Evolutionary conservation across 2,797 vertebrate genomes (phyloP), one percentile per base, ranked within the genome.

Genomic region (Tapirus indicus): DNA sequence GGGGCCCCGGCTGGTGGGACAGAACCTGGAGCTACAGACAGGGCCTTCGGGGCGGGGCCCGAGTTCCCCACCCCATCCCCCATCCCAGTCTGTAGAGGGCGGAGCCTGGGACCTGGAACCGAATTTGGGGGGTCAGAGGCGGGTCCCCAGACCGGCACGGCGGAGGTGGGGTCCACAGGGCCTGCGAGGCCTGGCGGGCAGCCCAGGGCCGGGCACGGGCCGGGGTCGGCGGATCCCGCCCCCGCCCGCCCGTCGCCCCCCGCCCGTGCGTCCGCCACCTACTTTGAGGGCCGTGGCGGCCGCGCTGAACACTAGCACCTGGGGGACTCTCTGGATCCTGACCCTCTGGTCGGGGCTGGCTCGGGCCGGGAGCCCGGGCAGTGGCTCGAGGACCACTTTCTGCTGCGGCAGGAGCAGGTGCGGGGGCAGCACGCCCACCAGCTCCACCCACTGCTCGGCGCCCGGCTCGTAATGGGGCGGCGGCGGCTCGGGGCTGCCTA

Each of bases 261-360:
- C 56, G 44, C 54, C 96, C 58, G 21, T 32, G 56, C 29, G 56
- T 78, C 95, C 79, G 13, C 94, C 95, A 99, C 98, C 98, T 98
- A 98, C 98, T 99, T 98, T 98, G 97, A 98, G 97, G 35, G 98
- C 98, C 32, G 98, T 98, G 72, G 98, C 97, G 72, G 97, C 98
- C 52, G 98, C 95, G 95, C 97, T 95, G 97, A 98, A 98, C 97
- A 98, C 97, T 97, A 98, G 98, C 97, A 98, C 98, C 95, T 98
- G 98, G 92, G 98, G 98, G 58, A 98, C 96, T 97, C 97, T 98
- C 98, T 98, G 98, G 97, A 98, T 98, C 97, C 98, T 98, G 98
- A 98, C 98, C 98, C 98, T 98, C 96, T 98, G 98, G 96, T 98
- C 96, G 85, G 98, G 98, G 97, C 98, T 98, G 97, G 98, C 98